Evolutionary conservation across 2,888 invertebrate species (phyloP).

Genomic region (Drosophila kuntzei): DNA sequence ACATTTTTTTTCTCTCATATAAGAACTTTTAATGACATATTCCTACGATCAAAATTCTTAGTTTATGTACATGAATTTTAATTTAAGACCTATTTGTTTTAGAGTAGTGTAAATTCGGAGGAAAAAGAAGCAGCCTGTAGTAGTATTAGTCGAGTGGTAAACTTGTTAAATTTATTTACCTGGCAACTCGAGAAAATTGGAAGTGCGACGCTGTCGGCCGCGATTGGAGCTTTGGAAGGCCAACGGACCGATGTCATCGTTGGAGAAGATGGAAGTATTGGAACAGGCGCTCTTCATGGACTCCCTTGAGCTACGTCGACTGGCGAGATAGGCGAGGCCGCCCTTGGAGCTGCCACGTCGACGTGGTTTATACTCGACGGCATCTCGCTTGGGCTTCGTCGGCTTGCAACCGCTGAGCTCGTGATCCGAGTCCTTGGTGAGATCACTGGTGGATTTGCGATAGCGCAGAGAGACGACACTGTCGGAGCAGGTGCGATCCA

Average conservation of each 20-base stretch:
- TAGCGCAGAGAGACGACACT: constrained; percentile 86
- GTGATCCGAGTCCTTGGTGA: constrained; percentile 86
- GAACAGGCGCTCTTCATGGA: constrained; percentile 89
- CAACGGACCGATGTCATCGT: constrained; percentile 92
- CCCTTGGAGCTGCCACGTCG: constrained; percentile 88
- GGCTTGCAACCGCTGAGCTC: constrained; percentile 69
- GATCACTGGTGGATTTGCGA: constrained; percentile 92
- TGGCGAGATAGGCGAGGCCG: constrained; percentile 92
- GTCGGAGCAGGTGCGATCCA: constrained; percentile 85
- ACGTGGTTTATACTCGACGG: constrained; percentile 86
- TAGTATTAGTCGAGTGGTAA: too few relatives aligned
- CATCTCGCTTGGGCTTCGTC: constrained; percentile 58
- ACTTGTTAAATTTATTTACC: constrained; percentile 86
- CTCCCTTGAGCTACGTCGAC: constrained; percentile 93
- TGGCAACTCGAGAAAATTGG: constrained; percentile 94
- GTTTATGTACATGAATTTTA: too few relatives aligned
- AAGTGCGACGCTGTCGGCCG: constrained; percentile 92
- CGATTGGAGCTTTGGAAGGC: constrained; percentile 92
- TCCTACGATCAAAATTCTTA: too few relatives aligned
- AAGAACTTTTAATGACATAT: too few relatives aligned
- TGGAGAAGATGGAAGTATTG: constrained; percentile 89
- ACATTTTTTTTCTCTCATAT: too few relatives aligned
- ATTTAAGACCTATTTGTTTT: too few relatives aligned
- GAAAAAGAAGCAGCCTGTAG: too few relatives aligned
- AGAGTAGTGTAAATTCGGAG: too few relatives aligned